A percentile compares a stretch with the other conserved stretches of the same genome.
Conservation (phyloP, 2,888 invertebrate species). For the Podabrus alpinus region DNA sequence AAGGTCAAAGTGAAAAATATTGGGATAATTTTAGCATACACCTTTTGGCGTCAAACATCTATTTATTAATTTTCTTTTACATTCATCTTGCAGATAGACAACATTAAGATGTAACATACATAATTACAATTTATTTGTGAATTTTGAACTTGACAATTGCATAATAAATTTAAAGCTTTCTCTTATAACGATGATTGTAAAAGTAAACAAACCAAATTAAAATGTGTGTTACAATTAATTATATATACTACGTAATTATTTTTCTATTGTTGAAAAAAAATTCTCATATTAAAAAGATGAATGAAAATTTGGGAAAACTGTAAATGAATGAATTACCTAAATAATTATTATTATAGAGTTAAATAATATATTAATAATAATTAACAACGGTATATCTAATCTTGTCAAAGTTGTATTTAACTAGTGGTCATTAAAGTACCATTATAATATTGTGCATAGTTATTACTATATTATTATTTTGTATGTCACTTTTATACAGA, state of each 20-base stretch:
- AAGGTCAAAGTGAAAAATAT: constrained; percentile 10
- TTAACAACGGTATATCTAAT: no score
- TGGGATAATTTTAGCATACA: constrained; percentile 7
- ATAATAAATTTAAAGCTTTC: neutral
- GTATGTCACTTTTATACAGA: no score
- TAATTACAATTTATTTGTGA: neutral
- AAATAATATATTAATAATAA: neutral
- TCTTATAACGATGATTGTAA: neutral
- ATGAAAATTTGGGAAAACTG: neutral
- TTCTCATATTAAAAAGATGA: neutral
- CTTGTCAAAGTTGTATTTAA: no score
- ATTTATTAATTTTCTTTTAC: neutral
- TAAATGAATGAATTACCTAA: neutral
- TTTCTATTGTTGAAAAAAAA: neutral
- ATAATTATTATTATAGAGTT: neutral
- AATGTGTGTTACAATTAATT: neutral
- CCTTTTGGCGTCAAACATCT: neutral
- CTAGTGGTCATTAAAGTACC: no score
- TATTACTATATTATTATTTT: no score
- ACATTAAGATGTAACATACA: neutral
- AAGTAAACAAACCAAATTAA: neutral
- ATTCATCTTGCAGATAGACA: neutral
- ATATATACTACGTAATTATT: neutral
- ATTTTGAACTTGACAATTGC: neutral
- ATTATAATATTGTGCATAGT: no score